Conservation (phyloP, 2,888 invertebrate genomes). For the Drosophila rellima region DNA sequence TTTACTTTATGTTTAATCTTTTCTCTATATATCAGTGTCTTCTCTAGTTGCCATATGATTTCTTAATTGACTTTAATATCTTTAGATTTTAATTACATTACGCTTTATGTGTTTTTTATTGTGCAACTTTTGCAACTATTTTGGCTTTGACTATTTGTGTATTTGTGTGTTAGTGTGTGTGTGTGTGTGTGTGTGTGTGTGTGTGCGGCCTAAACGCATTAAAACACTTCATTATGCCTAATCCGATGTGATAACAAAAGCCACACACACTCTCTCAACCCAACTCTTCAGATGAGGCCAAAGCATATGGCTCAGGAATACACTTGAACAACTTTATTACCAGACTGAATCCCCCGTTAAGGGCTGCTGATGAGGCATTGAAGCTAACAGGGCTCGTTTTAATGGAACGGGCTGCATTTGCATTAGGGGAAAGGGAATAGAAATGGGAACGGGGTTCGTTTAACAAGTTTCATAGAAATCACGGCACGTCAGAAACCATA, state of each 20-base stretch:
- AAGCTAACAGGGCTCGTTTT: constrained; percentile 68
- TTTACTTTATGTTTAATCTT: background rate
- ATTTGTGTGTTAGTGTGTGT: constrained; percentile 20
- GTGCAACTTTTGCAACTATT: constrained; percentile 47
- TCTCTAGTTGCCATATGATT: background rate
- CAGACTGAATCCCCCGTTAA: constrained; percentile 34
- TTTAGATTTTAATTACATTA: constrained; percentile 70
- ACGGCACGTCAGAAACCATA: constrained; percentile 82
- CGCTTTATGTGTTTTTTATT: constrained; percentile 48
- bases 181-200: constrained; percentile 18
- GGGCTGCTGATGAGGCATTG: constrained; percentile 39
- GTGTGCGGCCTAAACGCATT: constrained; percentile 75
- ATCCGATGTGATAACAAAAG: constrained; percentile 82
- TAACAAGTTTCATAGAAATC: constrained; percentile 74
- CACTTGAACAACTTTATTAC: constrained; percentile 81
- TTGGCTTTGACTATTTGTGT: constrained; percentile 31
- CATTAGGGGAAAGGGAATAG: constrained; percentile 41
- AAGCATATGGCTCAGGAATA: constrained; percentile 72
- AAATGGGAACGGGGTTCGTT: constrained; percentile 29
- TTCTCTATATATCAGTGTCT: background rate
- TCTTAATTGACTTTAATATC: constrained; percentile 10
- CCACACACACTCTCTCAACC: constrained; percentile 48
- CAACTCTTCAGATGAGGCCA: constrained; percentile 9
- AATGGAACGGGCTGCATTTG: constrained; percentile 72
- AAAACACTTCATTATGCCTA: constrained; percentile 81